A percentile compares a stretch with the other conserved stretches of the same genome.
phyloP scores from a whole-genome alignment of 2,113 vertebrate species.

The Ursus arctos region DNA sequence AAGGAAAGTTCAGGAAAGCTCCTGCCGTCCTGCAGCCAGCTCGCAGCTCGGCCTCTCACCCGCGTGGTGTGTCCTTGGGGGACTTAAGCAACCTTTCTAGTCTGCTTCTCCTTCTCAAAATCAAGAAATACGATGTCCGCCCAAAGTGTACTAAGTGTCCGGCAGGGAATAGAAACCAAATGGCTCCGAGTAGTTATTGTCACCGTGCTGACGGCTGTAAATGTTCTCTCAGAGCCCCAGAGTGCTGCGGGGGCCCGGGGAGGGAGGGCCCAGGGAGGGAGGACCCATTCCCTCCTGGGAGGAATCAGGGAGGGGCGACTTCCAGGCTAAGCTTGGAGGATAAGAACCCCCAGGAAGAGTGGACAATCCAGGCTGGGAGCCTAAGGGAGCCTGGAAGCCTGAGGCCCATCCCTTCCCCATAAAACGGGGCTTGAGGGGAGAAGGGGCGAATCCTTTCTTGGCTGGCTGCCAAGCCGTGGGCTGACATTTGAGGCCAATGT shows the following conservation, averaged over 20 bases:
- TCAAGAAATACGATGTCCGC: background rate
- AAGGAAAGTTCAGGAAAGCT: rapidly evolving
- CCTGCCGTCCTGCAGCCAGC: background rate
- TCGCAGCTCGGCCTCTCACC: rapidly evolving
- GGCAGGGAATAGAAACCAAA: background rate
- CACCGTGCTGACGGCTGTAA: rapidly evolving
- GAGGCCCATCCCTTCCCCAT: background rate
- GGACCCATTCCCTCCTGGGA: background rate
- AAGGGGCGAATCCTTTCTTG: background rate
- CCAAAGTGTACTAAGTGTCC: background rate
- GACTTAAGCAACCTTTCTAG: background rate
- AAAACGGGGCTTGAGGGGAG: background rate
- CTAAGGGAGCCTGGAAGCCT: background rate
- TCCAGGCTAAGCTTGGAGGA: background rate
- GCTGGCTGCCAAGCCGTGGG: background rate
- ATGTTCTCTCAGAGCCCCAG: background rate
- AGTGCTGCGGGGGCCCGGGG: rapidly evolving
- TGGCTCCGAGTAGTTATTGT: background rate
- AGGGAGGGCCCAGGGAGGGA: background rate
- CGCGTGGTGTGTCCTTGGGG: background rate
- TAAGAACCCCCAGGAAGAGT: background rate
- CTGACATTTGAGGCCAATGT: background rate
- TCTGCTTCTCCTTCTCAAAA: background rate
- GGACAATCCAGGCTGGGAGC: background rate
- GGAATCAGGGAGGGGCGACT: background rate